A percentile compares a stretch with the other conserved stretches of the same genome.
Conservation (phyloP, 2,113 vertebrate genomes). For the Cairina moschata region DNA sequence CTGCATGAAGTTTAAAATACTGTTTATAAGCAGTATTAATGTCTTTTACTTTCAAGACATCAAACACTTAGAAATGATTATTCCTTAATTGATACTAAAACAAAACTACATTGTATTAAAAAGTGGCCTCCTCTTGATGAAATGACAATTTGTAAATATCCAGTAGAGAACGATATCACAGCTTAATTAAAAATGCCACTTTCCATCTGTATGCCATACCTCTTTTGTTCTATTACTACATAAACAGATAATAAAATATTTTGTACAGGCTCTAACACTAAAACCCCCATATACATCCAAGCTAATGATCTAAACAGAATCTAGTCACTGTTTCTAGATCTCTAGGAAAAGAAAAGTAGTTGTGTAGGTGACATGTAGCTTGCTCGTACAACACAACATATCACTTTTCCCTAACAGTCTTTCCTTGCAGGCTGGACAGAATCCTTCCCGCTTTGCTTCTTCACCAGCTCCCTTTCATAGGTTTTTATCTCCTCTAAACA, state of each 20-base stretch:
- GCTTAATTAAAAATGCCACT: neutral
- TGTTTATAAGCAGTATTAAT: neutral
- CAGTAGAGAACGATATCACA: neutral
- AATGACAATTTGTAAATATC: neutral
- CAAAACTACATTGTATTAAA: conserved; percentile 9
- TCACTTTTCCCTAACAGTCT: neutral
- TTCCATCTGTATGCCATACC: neutral
- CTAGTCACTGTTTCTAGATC: neutral
- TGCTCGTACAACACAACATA: neutral
- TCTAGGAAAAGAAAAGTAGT: neutral
- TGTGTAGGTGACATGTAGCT: neutral
- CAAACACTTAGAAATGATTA: neutral
- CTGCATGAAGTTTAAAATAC: neutral
- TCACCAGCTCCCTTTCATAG: neutral
- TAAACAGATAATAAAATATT: neutral
- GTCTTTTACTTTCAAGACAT: conserved; percentile 12
- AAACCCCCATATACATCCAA: neutral
- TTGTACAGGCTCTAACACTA: neutral
- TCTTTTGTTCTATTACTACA: neutral
- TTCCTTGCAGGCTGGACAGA: neutral
- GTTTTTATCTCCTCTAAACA: conserved; percentile 8
- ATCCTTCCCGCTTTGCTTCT: neutral
- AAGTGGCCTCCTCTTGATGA: neutral
- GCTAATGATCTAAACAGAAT: neutral
- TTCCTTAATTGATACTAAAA: conserved; percentile 8